Evolutionary conservation across 23 tunicate species (phyloP).

Genomic region (Diplosoma virens): DNA sequence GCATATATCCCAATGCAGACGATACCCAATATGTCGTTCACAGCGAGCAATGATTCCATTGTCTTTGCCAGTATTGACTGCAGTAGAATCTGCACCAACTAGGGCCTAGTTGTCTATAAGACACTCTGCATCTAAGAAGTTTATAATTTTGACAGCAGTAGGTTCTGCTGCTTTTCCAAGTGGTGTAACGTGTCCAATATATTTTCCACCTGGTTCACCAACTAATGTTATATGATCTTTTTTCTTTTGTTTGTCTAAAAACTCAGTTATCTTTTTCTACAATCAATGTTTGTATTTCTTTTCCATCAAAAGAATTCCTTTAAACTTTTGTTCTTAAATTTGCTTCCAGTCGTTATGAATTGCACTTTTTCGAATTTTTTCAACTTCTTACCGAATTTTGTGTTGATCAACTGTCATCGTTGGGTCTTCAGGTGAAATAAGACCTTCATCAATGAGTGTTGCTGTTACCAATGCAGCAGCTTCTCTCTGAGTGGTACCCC

Average conservation of each 20-base stretch:
- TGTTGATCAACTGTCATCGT: conserved; percentile 18
- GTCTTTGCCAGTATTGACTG: conserved; percentile 14
- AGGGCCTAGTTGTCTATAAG: conserved; percentile 5
- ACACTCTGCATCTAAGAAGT: conserved; percentile 1
- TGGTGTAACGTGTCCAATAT: conserved; percentile 8
- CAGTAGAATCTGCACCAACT: conserved; percentile 10
- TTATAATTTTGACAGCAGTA: background rate
- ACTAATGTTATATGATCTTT: conserved; percentile 4
- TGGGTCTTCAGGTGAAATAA: conserved; percentile 16
- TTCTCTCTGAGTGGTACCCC: conserved; percentile 19
- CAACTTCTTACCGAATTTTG: conserved; percentile 1
- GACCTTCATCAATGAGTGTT: conserved; percentile 1
- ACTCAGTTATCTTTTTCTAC: conserved; percentile 7
- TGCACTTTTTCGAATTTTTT: background rate
- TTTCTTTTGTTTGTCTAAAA: too few relatives aligned
- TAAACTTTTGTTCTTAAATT: too few relatives aligned
- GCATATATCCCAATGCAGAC: conserved; percentile 7
- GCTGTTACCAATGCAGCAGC: conserved; percentile 20
- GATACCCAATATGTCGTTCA: conserved; percentile 14
- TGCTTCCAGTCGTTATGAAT: background rate
- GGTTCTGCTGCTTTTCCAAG: conserved; percentile 15
- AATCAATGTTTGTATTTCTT: conserved; percentile 2
- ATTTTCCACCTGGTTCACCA: conserved; percentile 11
- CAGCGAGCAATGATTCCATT: background rate
- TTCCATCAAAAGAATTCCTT: background rate